Conservation (phyloP, 2,113 vertebrate species). For the Sterrhoptilus dennistouni region DNA sequence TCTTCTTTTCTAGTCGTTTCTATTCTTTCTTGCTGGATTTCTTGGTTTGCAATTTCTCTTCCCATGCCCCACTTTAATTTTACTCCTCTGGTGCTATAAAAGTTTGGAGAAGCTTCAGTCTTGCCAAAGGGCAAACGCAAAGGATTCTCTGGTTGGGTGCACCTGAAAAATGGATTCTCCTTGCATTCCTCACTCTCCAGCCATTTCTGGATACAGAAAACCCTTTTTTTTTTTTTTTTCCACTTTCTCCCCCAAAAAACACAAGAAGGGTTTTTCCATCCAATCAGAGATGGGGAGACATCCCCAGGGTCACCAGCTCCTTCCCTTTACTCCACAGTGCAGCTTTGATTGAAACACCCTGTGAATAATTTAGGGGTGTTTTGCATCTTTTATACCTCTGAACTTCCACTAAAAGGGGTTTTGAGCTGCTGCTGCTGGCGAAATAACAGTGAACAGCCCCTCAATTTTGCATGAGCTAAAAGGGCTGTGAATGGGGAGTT, state of each 20-base stretch:
- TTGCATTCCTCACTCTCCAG: background rate
- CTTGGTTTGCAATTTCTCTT: background rate
- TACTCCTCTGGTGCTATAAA: background rate
- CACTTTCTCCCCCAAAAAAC: background rate
- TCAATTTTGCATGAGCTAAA: slow-evolving; percentile 4
- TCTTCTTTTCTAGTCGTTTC: background rate
- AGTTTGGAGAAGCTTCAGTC: background rate
- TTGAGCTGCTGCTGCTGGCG: background rate
- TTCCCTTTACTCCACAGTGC: background rate
- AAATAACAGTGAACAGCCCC: background rate
- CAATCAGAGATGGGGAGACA: background rate
- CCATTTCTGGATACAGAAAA: background rate
- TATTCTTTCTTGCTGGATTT: background rate
- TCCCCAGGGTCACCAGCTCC: background rate
- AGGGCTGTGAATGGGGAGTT: background rate
- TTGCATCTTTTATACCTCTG: slow-evolving; percentile 48
- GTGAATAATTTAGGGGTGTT: slow-evolving; percentile 55
- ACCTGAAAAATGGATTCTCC: background rate
- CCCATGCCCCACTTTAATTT: background rate
- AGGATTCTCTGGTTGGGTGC: background rate
- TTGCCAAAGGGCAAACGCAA: background rate
- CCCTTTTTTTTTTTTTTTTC: background rate
- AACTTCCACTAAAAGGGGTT: slow-evolving; percentile 13
- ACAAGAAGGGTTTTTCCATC: background rate
- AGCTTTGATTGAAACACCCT: background rate